These are phyloP conservation scores for Sphecodes monilicornis DNA, from an alignment of 2,888 invertebrate species.

Conservation along the genomic window DNA sequence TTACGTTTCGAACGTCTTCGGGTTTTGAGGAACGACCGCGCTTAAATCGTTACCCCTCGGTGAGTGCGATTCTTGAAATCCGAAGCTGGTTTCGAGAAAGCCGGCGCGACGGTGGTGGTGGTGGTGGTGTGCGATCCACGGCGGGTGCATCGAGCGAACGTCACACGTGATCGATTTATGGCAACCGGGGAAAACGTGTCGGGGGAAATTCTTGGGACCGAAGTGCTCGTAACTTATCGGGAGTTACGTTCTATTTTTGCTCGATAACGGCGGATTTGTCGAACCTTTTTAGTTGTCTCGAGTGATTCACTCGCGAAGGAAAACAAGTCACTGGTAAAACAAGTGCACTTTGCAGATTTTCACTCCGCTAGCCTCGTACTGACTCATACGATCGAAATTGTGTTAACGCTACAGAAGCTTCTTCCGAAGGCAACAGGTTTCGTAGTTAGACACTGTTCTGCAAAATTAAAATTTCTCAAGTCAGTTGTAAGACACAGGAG, in stretches of 20 bases:
- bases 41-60: conserved; percentile 10
- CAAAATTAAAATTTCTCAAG: no score
- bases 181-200: conserved; percentile 11
- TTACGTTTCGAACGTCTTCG: conserved; percentile 13
- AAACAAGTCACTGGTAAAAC: neutral
- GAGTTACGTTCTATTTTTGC: neutral
- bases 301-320: neutral
- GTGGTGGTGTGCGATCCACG: neutral
- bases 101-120: neutral
- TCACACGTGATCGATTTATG: conserved; percentile 7
- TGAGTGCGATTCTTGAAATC: conserved; percentile 31
- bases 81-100: neutral
- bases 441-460: no score
- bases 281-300: neutral
- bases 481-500: no score
- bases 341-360: neutral
- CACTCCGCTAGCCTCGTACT: neutral
- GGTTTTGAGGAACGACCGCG: conserved; percentile 1
- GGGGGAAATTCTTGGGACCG: conserved; percentile 5
- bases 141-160: conserved; percentile 20
- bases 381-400: neutral
- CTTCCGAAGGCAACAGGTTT: no score
- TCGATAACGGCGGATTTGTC: conserved; percentile 1
- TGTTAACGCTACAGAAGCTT: no score
- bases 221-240: conserved; percentile 7